These are phyloP conservation scores for Seira sanloemensis DNA, from an alignment of 2,888 invertebrate genomes.

Conservation along the genomic window DNA sequence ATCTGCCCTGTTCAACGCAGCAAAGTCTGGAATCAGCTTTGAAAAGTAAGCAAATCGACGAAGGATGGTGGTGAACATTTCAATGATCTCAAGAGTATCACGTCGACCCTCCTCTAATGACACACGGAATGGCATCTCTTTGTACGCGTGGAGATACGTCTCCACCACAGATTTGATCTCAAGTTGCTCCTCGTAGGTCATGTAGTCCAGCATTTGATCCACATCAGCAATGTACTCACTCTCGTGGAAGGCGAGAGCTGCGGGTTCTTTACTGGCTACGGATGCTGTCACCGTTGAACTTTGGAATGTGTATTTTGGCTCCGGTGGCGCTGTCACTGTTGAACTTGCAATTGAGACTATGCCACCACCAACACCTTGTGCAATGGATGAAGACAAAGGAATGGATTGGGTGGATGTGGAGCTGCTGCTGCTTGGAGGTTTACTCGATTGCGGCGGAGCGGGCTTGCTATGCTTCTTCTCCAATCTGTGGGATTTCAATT, in stretches of 20 bases:
- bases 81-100: constrained; percentile 73
- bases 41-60: constrained; percentile 75
- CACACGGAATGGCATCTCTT: constrained; percentile 72
- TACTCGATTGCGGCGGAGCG: constrained; percentile 35
- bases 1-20: constrained; percentile 71
- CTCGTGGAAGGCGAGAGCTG: constrained; percentile 43
- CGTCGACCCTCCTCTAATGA: constrained; percentile 55
- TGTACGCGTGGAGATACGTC: constrained; percentile 74
- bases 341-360: constrained; percentile 7
- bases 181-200: constrained; percentile 70
- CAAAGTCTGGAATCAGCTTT: constrained; percentile 74
- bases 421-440: neutral
- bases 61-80: constrained; percentile 75
- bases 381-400: neutral
- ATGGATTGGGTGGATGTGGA: neutral
- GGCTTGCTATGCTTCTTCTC: constrained; percentile 72
- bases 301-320: constrained; percentile 56
- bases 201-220: constrained; percentile 68
- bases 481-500: constrained; percentile 66
- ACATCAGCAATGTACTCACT: constrained; percentile 69
- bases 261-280: constrained; percentile 24
- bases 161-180: constrained; percentile 74
- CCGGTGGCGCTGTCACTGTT: neutral
- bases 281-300: neutral
- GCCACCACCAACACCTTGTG: neutral